Percentiles rank a stretch among this genome's conserved stretches.
phyloP scores from a whole-genome alignment of 2,113 vertebrate genomes.

The zebrafish (Danio rerio) region DNA sequence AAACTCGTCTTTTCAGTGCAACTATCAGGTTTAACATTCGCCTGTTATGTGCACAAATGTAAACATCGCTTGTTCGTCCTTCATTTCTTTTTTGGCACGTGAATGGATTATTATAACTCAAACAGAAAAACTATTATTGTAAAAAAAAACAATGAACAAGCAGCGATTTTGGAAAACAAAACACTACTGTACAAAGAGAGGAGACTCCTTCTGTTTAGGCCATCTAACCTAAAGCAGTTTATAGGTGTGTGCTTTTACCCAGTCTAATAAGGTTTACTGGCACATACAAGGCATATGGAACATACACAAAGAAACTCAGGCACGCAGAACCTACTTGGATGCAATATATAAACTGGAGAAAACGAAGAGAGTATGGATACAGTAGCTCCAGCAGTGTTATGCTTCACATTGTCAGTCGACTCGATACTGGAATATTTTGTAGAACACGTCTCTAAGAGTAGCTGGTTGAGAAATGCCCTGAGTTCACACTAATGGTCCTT shows the following conservation, averaged over 20 bases:
- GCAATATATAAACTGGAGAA: not conserved
- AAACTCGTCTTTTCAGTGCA: slow-evolving; percentile 4
- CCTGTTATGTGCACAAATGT: slow-evolving; percentile 42
- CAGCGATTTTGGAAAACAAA: not conserved
- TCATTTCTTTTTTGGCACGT: slow-evolving; percentile 38
- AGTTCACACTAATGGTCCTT: slow-evolving; percentile 35
- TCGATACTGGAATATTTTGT: not conserved
- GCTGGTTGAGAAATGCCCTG: slow-evolving; percentile 37
- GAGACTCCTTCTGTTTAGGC: slow-evolving; percentile 62
- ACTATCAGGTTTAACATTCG: slow-evolving; percentile 21
- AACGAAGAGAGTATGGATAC: slow-evolving; percentile 7
- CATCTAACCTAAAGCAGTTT: not conserved
- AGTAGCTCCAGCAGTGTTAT: not conserved
- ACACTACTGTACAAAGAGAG: not conserved
- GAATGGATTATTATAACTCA: not conserved
- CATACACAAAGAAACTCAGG: not conserved
- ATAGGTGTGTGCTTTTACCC: not conserved
- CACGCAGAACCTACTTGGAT: not conserved
- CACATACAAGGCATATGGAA: not conserved
- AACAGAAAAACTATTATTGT: not conserved
- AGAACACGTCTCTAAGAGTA: not conserved
- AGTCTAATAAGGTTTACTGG: not conserved
- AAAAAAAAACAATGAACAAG: not conserved
- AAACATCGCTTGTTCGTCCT: slow-evolving; percentile 41
- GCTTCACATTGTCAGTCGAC: not conserved